phyloP scores from a whole-genome alignment of 1,140 invertebrate genomes.

The Aphidius ervi region DNA sequence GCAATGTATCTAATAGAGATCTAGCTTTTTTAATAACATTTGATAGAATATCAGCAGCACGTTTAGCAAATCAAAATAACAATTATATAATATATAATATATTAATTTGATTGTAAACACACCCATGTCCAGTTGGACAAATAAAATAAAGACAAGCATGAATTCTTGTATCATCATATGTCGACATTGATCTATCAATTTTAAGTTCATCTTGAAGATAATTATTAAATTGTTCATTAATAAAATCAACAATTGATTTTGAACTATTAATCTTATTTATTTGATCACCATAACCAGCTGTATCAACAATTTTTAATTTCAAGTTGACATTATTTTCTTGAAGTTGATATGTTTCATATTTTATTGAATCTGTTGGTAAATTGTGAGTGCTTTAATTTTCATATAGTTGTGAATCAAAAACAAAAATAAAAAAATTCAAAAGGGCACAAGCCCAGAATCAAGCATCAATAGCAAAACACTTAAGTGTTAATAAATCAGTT shows the following conservation, averaged over 20 bases:
- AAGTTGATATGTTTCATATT: slow-evolving; percentile 94
- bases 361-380: slow-evolving; percentile 88
- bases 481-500: slow-evolving; percentile 49
- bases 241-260: slow-evolving; percentile 96
- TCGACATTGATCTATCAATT: slow-evolving; percentile 86
- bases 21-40: slow-evolving; percentile 35
- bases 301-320: slow-evolving; percentile 96
- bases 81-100: neutral
- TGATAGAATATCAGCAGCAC: slow-evolving; percentile 30
- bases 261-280: slow-evolving; percentile 99
- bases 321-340: slow-evolving; percentile 94
- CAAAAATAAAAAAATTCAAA: slow-evolving; percentile 53
- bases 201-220: slow-evolving; percentile 98
- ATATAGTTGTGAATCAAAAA: neutral
- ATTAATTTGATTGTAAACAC: neutral
- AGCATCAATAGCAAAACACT: slow-evolving; percentile 57
- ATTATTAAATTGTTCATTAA: slow-evolving; percentile 96
- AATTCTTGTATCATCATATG: slow-evolving; percentile 91
- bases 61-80: slow-evolving; percentile 27
- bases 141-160: slow-evolving; percentile 99
- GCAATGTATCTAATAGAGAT: slow-evolving; percentile 34
- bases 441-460: slow-evolving; percentile 59
- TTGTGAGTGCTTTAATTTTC: slow-evolving; percentile 71
- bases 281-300: slow-evolving; percentile 98
- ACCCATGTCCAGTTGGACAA: slow-evolving; percentile 92